A percentile compares a stretch with the other conserved stretches of the same genome.
Evolutionary conservation across 2,888 invertebrate species (phyloP).

Genomic region (Apodemia hepburni): DNA sequence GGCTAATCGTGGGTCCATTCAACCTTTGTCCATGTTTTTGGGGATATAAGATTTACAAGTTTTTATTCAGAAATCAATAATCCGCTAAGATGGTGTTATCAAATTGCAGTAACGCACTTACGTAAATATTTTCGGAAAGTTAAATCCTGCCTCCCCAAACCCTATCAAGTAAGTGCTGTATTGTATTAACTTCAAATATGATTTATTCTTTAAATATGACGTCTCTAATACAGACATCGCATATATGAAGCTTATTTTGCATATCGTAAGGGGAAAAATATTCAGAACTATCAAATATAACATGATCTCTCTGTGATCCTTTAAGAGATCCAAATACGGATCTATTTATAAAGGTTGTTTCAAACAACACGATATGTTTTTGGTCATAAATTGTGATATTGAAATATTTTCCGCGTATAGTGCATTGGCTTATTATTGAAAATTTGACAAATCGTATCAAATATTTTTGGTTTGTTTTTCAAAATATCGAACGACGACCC

Average conservation of each 20-base stretch:
- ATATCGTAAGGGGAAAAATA: slow-evolving; percentile 65
- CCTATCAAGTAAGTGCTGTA: slow-evolving; percentile 48
- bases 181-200: slow-evolving; percentile 69
- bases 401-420: slow-evolving; percentile 57
- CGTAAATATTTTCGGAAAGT: not conserved
- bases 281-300: slow-evolving; percentile 36
- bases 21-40: too few species aligned
- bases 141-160: slow-evolving; percentile 32
- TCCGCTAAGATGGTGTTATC: too few species aligned
- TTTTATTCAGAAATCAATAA: too few species aligned
- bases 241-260: slow-evolving; percentile 69
- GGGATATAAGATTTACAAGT: too few species aligned
- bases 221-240: slow-evolving; percentile 53
- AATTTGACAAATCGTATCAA: slow-evolving; percentile 67
- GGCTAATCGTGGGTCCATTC: too few species aligned
- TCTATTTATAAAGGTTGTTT: slow-evolving; percentile 20
- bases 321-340: slow-evolving; percentile 13
- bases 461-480: slow-evolving; percentile 26
- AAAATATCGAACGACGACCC: not conserved
- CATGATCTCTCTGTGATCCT: not conserved
- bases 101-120: too few species aligned
- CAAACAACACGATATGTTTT: slow-evolving; percentile 50
- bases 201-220: slow-evolving; percentile 69
- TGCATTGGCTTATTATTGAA: slow-evolving; percentile 62
- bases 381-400: slow-evolving; percentile 74